phyloP scores from a whole-genome alignment of 37 sponge, comb jelly and placozoan species.

The Chondrilla cf. caribensis region DNA sequence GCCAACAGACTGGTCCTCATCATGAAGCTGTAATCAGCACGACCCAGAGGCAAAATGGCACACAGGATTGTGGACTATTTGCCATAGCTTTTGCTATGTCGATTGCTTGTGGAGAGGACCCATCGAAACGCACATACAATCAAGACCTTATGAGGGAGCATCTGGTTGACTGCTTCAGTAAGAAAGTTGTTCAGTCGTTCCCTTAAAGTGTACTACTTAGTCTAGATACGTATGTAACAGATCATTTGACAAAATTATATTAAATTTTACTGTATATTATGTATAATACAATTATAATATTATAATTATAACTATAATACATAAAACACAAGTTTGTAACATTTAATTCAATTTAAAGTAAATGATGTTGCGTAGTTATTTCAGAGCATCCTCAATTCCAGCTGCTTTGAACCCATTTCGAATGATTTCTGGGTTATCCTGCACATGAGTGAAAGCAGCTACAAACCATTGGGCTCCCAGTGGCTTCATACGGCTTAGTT shows the following conservation, averaged over 20 bases:
- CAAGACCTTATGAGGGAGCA: not conserved
- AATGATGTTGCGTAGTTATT: too few relatives aligned
- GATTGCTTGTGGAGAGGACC: slow-evolving; percentile 9
- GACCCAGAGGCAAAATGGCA: not conserved
- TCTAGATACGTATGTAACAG: too few relatives aligned
- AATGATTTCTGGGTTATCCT: not conserved
- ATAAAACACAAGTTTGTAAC: too few relatives aligned
- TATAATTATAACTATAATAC: too few relatives aligned
- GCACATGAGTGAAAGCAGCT: not conserved
- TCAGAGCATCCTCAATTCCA: not conserved
- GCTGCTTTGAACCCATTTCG: slow-evolving; percentile 15
- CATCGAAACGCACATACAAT: not conserved
- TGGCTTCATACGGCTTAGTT: slow-evolving; percentile 12
- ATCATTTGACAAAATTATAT: too few relatives aligned
- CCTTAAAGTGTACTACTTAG: too few relatives aligned
- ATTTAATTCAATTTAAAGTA: too few relatives aligned
- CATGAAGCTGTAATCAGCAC: not conserved
- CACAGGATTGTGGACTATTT: not conserved
- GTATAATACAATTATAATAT: too few relatives aligned
- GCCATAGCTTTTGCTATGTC: slow-evolving; percentile 27
- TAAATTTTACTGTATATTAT: too few relatives aligned
- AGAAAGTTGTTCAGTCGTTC: not conserved
- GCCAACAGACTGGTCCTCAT: not conserved
- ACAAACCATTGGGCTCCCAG: slow-evolving; percentile 23
- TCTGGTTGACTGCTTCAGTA: not conserved